A percentile compares a stretch with the other conserved stretches of the same genome.
These are phyloP conservation scores for Micromussa lordhowensis DNA, from an alignment of 92 coral and sea anemone species.

Conservation along the genomic window DNA sequence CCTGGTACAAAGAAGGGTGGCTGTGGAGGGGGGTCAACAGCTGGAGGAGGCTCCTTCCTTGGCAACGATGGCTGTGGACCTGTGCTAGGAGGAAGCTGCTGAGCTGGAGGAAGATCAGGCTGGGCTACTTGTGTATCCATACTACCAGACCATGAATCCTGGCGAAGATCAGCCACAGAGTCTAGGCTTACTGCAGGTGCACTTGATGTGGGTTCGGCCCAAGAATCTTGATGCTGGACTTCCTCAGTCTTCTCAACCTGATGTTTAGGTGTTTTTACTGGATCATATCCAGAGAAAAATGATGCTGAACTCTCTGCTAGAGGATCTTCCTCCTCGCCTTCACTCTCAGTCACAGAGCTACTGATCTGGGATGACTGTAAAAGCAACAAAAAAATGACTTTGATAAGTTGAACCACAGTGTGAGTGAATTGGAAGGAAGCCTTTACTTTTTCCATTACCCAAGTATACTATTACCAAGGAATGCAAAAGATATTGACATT, in stretches of 20 bases:
- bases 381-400: neutral
- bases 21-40: slow-evolving; percentile 16
- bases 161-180: neutral
- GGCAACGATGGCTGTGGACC: slow-evolving; percentile 2
- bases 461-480: neutral
- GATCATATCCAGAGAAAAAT: slow-evolving; percentile 73
- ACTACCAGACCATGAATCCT: slow-evolving; percentile 25
- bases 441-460: neutral
- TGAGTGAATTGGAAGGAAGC: neutral
- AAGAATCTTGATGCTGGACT: slow-evolving; percentile 5
- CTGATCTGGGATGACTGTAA: slow-evolving; percentile 34
- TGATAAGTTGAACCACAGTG: neutral
- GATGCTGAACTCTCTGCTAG: slow-evolving; percentile 62
- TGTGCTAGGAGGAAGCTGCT: slow-evolving; percentile 13
- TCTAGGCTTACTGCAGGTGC: slow-evolving; percentile 14
- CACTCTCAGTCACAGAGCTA: slow-evolving; percentile 37
- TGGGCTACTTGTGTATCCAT: slow-evolving; percentile 6
- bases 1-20: slow-evolving; percentile 29
- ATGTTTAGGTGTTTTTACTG: slow-evolving; percentile 32
- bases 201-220: neutral
- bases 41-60: slow-evolving; percentile 5
- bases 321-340: slow-evolving; percentile 65
- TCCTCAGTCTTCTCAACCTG: slow-evolving; percentile 10
- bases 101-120: slow-evolving; percentile 28
- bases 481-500: neutral